Evolutionary conservation across 2,888 invertebrate species (phyloP), one percentile per base, ranked within the genome.

Genomic region (Tetragonisca angustula): DNA sequence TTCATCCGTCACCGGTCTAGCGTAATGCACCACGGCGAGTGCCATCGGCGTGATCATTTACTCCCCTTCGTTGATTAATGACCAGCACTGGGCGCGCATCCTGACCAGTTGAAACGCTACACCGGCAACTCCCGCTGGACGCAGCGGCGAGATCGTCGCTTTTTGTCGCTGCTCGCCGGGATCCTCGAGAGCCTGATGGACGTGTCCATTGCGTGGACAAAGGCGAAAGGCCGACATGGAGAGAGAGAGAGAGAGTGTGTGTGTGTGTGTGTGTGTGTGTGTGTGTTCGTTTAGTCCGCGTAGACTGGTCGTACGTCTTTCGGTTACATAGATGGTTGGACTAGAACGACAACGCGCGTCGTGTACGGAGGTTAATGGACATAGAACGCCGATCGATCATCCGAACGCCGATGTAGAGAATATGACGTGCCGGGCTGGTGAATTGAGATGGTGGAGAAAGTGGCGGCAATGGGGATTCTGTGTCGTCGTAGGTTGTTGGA

Each of bases 61-160:
- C 89, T 86, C 85, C 83, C 86, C 83, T 77, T 79, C 84, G 81
- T 90, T 92, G 92, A 92, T 92, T 92, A 92, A 92, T 92, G 92
- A 86, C 84, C 76, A 87, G 84, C 80, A 81, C 71, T 1, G 43
- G 62, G 70, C 81, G 85, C 83, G 87, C 86, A 77, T 84, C 81
- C 83, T 83, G 88, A 86, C 88, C 81, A 90, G 85, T 78, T 77
- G 87, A 82, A 89, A 89, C 83, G 86, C 84, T 86, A 87, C 83
- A 84, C 81, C 87, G 80, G 78, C 83, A 83, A 76, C 81, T 76
- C 67, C 84, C 72, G 71, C 70, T 59, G 54, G 69, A 50, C 52
- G 32, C 32, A 4, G 50, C 24, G 62, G 27, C 72, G 70, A 59
- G 72, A 62, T 68, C 56, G 68, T 27, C 80, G 82, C 65, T 88